Percentiles rank a stretch among this genome's conserved stretches.
These are phyloP conservation scores for Oceanodroma tethys DNA, from an alignment of 2,113 vertebrate species.

Conservation along the genomic window DNA sequence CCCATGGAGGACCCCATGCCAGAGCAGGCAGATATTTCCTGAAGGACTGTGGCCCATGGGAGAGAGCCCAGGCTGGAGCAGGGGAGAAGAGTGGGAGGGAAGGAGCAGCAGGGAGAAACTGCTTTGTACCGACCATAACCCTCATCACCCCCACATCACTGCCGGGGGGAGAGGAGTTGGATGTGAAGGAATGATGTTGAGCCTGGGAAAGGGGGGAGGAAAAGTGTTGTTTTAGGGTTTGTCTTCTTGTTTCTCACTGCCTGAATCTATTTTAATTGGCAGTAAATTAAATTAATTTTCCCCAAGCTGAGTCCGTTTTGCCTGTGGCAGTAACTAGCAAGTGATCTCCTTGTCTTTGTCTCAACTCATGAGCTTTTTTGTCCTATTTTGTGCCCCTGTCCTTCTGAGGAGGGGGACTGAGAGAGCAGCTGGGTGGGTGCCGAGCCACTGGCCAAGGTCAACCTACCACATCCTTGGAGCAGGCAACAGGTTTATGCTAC, in stretches of 20 bases:
- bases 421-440: background rate
- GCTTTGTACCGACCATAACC: background rate
- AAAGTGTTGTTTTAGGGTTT: background rate
- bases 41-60: background rate
- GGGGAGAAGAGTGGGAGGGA: background rate
- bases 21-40: background rate
- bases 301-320: background rate
- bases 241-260: background rate
- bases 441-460: background rate
- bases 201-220: background rate
- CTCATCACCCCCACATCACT: background rate
- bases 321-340: background rate
- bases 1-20: rapidly evolving
- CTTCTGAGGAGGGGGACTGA: background rate
- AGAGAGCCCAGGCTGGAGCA: background rate
- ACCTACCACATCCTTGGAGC: background rate
- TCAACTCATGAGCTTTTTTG: background rate
- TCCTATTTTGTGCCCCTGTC: background rate
- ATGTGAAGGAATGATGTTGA: background rate
- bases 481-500: background rate
- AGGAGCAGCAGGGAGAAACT: background rate
- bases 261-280: background rate
- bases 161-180: background rate
- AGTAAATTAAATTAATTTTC: background rate
- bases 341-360: background rate